phyloP scores from a whole-genome alignment of 2,888 invertebrate species.

The Saturnia japonica region DNA sequence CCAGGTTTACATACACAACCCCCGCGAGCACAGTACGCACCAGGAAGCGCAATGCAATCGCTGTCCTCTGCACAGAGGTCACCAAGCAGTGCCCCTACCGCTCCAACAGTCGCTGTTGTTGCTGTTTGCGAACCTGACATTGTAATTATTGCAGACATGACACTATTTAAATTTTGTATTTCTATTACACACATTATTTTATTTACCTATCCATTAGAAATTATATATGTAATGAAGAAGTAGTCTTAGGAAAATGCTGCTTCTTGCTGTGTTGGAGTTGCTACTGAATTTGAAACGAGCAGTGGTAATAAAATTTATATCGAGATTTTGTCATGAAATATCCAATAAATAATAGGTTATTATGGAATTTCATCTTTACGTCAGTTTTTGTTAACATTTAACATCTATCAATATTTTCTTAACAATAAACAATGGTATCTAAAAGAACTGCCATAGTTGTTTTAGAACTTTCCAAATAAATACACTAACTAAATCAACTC shows the following conservation, averaged over 20 bases:
- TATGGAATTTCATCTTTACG: too few species aligned
- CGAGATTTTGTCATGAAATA: too few species aligned
- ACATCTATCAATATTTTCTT: too few species aligned
- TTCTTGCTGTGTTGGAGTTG: neutral
- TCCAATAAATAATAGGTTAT: too few species aligned
- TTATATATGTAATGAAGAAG: neutral
- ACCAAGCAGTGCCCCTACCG: conserved; percentile 85
- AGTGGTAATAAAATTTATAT: too few species aligned
- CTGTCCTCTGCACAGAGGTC: conserved; percentile 86
- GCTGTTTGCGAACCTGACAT: conserved; percentile 61
- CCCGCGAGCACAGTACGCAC: conserved; percentile 87
- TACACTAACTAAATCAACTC: too few species aligned
- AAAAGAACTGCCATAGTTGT: too few species aligned
- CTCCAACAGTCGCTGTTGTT: conserved; percentile 76
- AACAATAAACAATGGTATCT: too few species aligned
- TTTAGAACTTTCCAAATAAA: too few species aligned
- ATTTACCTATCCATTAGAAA: neutral
- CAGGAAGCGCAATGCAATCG: conserved; percentile 83
- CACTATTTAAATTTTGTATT: neutral
- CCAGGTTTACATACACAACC: conserved; percentile 89
- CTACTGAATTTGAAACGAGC: neutral
- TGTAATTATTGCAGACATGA: conserved; percentile 23
- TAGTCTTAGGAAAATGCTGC: neutral
- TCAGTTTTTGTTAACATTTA: too few species aligned
- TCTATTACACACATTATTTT: neutral